Percentiles rank a stretch among this genome's conserved stretches.
Conservation (phyloP, 2,797 vertebrate genomes). For the Darevskia nairensis region DNA sequence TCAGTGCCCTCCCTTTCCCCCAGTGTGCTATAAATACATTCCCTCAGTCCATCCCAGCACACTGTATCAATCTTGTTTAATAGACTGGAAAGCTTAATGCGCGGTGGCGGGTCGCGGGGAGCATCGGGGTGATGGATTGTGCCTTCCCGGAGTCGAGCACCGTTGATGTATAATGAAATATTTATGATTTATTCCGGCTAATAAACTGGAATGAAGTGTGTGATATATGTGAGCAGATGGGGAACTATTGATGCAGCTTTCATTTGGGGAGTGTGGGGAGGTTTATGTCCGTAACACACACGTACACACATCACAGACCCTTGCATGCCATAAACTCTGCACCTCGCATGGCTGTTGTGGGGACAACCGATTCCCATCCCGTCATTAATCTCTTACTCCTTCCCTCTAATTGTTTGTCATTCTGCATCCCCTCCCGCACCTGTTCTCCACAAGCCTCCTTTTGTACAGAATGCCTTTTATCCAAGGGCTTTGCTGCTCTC, state of each 20-base stretch:
- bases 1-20: constrained; percentile 63
- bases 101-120: constrained; percentile 81
- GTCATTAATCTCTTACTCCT: constrained; percentile 8
- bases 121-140: constrained; percentile 90
- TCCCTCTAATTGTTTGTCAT: background rate
- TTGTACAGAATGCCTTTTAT: background rate
- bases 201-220: constrained; percentile 93
- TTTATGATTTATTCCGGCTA: constrained; percentile 97
- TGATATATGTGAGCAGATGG: constrained; percentile 93
- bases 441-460: background rate
- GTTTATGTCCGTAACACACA: constrained; percentile 19
- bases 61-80: constrained; percentile 95
- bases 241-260: constrained; percentile 83
- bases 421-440: rapidly evolving
- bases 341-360: background rate
- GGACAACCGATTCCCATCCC: constrained; percentile 14
- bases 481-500: background rate
- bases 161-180: constrained; percentile 92
- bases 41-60: constrained; percentile 60
- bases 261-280: constrained; percentile 52
- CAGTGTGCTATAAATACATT: constrained; percentile 85
- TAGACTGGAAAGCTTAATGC: constrained; percentile 90
- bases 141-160: constrained; percentile 82
- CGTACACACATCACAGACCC: background rate
- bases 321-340: background rate